Conservation (phyloP, 2,888 invertebrate species). For the Pyrrhia umbra region DNA sequence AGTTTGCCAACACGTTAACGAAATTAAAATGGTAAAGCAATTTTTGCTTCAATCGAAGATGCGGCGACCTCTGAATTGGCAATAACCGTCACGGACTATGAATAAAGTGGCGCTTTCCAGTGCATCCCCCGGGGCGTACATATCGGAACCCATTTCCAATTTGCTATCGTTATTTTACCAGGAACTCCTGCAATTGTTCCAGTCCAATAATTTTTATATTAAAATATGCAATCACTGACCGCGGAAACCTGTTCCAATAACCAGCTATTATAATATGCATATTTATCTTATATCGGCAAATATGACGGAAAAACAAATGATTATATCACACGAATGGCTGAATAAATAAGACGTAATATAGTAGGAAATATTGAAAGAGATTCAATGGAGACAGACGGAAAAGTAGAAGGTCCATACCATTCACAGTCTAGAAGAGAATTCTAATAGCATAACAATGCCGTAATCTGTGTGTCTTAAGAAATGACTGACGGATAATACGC, state of each 20-base stretch:
- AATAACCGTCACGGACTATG: conserved; percentile 39
- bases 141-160: conserved; percentile 47
- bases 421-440: too few species aligned
- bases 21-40: background rate
- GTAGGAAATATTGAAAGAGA: conserved; percentile 23
- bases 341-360: conserved; percentile 13
- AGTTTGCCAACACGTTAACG: background rate
- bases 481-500: background rate
- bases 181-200: conserved; percentile 41
- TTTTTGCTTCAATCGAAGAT: background rate
- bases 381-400: background rate
- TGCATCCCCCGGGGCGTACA: conserved; percentile 41
- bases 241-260: conserved; percentile 25
- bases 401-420: background rate
- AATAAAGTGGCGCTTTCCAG: conserved; percentile 25
- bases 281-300: conserved; percentile 8
- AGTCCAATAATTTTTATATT: conserved; percentile 40
- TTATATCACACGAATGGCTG: conserved; percentile 11
- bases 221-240: conserved; percentile 35
- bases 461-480: too few species aligned
- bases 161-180: conserved; percentile 34
- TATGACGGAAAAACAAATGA: conserved; percentile 22
- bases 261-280: conserved; percentile 18
- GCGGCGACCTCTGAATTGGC: conserved; percentile 36
- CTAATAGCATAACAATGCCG: too few species aligned